Conservation (phyloP, 2,888 invertebrate species). For the Caenorhabditis parvicauda region DNA sequence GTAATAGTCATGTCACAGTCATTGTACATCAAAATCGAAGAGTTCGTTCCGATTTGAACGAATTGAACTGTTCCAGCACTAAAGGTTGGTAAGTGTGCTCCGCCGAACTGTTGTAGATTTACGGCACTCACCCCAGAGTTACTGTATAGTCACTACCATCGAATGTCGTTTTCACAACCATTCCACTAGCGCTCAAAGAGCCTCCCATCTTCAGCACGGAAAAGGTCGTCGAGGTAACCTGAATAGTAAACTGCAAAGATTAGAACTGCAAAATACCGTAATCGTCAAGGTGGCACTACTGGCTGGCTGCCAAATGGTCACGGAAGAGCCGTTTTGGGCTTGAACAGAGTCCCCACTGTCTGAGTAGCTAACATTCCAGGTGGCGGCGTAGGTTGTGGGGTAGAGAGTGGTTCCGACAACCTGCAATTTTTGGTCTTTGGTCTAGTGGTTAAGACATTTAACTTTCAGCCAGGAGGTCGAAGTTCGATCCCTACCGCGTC, state of each 20-base stretch:
- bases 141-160: slow-evolving; percentile 18
- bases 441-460: slow-evolving; percentile 7
- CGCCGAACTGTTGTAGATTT: not conserved
- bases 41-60: slow-evolving; percentile 9
- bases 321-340: slow-evolving; percentile 14
- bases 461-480: slow-evolving; percentile 6
- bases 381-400: slow-evolving; percentile 13
- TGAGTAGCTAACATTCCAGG: slow-evolving; percentile 27
- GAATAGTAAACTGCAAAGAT: slow-evolving; percentile 9
- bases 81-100: slow-evolving; percentile 6
- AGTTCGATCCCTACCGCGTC: slow-evolving; percentile 4
- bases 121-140: not conserved
- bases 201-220: not conserved
- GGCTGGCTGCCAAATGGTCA: slow-evolving; percentile 16
- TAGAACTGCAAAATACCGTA: slow-evolving; percentile 3
- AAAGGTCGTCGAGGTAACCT: slow-evolving; percentile 9
- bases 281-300: not conserved
- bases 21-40: slow-evolving; percentile 18
- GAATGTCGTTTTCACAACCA: slow-evolving; percentile 8
- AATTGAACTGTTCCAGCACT: slow-evolving; percentile 18
- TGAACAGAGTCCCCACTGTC: slow-evolving; percentile 6
- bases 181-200: not conserved
- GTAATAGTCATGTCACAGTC: slow-evolving; percentile 6
- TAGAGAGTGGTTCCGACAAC: slow-evolving; percentile 14
- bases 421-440: no score